Evolutionary conservation across 2,113 vertebrate species (phyloP).

Genomic region (Ictalurus punctatus): DNA sequence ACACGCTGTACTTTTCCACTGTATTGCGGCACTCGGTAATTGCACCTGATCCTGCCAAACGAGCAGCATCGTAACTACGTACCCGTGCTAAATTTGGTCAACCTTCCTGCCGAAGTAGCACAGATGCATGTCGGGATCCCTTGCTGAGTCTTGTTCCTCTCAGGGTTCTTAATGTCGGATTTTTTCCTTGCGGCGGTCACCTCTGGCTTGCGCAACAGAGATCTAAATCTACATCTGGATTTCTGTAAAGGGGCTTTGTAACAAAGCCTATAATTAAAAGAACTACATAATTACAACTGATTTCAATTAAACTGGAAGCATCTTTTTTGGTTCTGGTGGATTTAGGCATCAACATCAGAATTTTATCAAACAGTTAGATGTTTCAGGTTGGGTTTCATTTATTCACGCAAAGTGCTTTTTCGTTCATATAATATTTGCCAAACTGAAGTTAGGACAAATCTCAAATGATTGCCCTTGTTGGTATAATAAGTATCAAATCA

Average conservation of each 20-base stretch:
- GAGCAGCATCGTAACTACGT: background rate
- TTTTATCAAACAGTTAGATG: background rate
- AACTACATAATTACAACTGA: background rate
- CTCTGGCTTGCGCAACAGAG: background rate
- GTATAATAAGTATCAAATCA: no score
- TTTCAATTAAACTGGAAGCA: background rate
- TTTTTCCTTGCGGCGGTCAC: background rate
- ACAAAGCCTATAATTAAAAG: no score
- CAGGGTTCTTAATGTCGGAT: background rate
- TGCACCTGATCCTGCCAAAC: background rate
- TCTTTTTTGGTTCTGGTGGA: background rate
- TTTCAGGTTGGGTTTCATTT: background rate
- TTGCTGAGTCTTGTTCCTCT: background rate
- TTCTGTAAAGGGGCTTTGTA: background rate
- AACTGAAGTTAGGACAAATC: no score
- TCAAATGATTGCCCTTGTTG: no score
- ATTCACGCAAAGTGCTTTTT: background rate
- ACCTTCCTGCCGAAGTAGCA: background rate
- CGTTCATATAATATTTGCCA: background rate
- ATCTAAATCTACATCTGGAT: background rate
- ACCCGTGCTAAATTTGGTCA: background rate
- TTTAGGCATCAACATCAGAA: background rate
- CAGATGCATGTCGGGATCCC: background rate
- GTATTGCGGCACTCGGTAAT: background rate
- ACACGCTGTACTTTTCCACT: background rate